phyloP scores from a whole-genome alignment of 1,140 invertebrate genomes.

The Zaprionus ornatus region DNA sequence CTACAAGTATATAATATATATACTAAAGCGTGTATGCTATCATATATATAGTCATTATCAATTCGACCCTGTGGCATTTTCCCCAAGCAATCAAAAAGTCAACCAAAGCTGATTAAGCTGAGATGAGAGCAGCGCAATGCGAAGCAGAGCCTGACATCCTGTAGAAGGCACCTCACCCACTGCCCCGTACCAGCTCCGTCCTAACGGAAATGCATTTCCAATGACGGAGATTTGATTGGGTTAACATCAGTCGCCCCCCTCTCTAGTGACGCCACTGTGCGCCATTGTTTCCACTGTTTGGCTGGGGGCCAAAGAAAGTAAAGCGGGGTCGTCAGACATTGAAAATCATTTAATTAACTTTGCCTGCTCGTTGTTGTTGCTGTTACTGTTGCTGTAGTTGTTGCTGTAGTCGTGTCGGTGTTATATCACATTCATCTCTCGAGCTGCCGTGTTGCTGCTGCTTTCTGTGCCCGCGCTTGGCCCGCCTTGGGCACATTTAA shows the following conservation, averaged over 20 bases:
- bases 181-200: neutral
- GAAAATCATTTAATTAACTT: conserved; percentile 78
- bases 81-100: conserved; percentile 42
- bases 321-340: conserved; percentile 59
- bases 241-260: neutral
- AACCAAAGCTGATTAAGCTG: conserved; percentile 1
- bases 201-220: conserved; percentile 52
- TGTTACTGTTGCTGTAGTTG: conserved; percentile 9
- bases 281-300: conserved; percentile 24
- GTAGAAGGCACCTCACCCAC: neutral
- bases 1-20: neutral
- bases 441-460: conserved; percentile 32
- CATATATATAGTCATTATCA: conserved; percentile 44
- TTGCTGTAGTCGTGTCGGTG: conserved; percentile 36
- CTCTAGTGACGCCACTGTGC: neutral
- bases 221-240: conserved; percentile 45
- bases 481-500: conserved; percentile 69
- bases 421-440: conserved; percentile 68
- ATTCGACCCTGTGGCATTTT: conserved; percentile 44
- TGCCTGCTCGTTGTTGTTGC: conserved; percentile 10
- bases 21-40: neutral
- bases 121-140: conserved; percentile 14
- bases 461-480: conserved; percentile 34
- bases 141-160: conserved; percentile 19
- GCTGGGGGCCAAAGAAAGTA: conserved; percentile 63